Evolutionary conservation across 2,797 vertebrate genomes (phyloP), one percentile per base, ranked within the genome.

Genomic region (Dipus sagitta): DNA sequence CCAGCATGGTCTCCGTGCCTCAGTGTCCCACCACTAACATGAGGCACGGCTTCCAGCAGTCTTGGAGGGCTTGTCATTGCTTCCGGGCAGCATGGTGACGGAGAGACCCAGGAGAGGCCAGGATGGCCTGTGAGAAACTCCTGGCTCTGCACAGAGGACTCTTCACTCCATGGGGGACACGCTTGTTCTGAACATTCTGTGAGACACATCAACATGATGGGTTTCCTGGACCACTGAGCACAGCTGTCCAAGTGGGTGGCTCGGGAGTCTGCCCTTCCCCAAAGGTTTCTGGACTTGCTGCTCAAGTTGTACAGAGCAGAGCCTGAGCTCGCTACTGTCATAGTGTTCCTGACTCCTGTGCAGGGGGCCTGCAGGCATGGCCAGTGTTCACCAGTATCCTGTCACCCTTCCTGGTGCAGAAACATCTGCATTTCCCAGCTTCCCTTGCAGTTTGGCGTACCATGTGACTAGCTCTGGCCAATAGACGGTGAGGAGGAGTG

Each of bases 11-110:
- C 30, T 92, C 90, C 74, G 32, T 70, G 67, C 81, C 84, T 94
- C 84, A 32, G 60, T 70, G n/a, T 75, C 23, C 79, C 6, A 42
- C n/a, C 62, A 34, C n/a, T 75, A 79, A 90, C 83, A 83, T 54
- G 86, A 42, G 38, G 30, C 72, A 60, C 3, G 54, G 42, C 8
- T 32, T 12, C 32, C 30, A 18, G 34, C 32, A 28, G 26, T 32
- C 62, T 30, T 18, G 15, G 77, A 65, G 7, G 62, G 23, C 47
- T 26, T 78, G 17, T n/a, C 10, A 28, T 79, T 87, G 30, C 17
- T 64, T 26, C 9, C 26, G 11, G 62, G 80, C 42, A 72, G n/a
- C n/a, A 0, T 5, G 76, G 90, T 82, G 34, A 24, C 7, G 18
- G 54, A 42, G 30, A 88, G 67, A 60, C 1, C 38, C 38, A 1